These are phyloP conservation scores for Arrhopalites spinosus DNA, from an alignment of 2,888 invertebrate species.

Conservation along the genomic window DNA sequence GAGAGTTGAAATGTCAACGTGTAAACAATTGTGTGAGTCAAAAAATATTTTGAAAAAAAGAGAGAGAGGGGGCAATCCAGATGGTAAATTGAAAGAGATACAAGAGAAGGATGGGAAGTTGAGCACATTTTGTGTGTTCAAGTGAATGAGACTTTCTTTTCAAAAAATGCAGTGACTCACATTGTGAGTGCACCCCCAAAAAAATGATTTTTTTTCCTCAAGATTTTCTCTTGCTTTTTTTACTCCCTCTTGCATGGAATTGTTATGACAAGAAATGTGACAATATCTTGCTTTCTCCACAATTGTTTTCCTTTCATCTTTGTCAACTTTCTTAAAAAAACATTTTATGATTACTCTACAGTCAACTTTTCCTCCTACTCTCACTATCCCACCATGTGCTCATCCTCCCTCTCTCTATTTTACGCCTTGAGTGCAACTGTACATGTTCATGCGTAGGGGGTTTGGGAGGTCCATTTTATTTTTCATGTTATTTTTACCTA, in stretches of 20 bases:
- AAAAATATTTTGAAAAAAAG: background rate
- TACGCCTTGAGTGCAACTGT: too few relatives aligned
- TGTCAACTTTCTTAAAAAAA: slow-evolving; percentile 39
- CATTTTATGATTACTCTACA: background rate
- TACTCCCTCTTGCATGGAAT: slow-evolving; percentile 16
- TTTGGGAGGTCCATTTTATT: too few relatives aligned
- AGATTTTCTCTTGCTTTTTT: too few relatives aligned
- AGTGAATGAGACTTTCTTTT: too few relatives aligned
- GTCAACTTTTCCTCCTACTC: background rate
- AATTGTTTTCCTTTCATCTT: slow-evolving; percentile 52
- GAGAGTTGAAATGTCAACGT: background rate
- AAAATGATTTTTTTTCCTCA: too few relatives aligned
- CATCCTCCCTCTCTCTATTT: background rate
- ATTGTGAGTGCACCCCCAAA: too few relatives aligned
- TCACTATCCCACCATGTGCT: background rate
- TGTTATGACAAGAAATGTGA: slow-evolving; percentile 47
- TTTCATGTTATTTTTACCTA: too few relatives aligned
- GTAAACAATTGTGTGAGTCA: too few relatives aligned
- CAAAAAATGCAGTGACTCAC: too few relatives aligned
- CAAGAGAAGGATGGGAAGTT: background rate
- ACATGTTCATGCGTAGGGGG: too few relatives aligned
- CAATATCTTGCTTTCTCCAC: slow-evolving; percentile 43
- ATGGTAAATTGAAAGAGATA: background rate
- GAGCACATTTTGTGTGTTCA: too few relatives aligned
- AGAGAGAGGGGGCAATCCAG: slow-evolving; percentile 20